phyloP scores from a whole-genome alignment of 2,113 vertebrate genomes.

The Hylia prasina region DNA sequence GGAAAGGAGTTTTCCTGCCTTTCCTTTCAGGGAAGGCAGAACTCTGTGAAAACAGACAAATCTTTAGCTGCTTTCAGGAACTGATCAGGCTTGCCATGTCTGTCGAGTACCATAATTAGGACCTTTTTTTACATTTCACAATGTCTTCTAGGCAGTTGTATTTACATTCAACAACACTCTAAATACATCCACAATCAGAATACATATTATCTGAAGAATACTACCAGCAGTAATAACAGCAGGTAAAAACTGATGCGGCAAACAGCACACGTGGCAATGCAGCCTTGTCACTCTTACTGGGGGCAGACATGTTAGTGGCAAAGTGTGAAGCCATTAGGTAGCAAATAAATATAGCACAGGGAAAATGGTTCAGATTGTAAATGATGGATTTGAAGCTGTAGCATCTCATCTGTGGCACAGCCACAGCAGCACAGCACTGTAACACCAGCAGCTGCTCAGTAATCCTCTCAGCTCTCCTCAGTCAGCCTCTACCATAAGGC shows the following conservation, averaged over 20 bases:
- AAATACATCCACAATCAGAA: background rate
- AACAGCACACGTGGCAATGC: background rate
- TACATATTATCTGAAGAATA: background rate
- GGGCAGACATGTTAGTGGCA: background rate
- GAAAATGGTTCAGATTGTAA: background rate
- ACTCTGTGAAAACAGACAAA: conserved; percentile 10
- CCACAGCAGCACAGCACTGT: background rate
- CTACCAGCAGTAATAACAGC: background rate
- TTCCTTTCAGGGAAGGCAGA: conserved; percentile 38
- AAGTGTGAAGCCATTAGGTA: background rate
- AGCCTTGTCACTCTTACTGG: background rate
- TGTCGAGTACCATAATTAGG: background rate
- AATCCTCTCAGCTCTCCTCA: background rate
- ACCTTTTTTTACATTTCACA: background rate
- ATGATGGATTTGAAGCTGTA: background rate
- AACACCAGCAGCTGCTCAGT: background rate
- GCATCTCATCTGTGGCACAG: background rate
- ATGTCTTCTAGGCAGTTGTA: background rate
- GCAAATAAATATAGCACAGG: background rate
- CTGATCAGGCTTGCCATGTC: background rate
- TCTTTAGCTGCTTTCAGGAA: conserved; percentile 44
- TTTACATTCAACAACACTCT: background rate
- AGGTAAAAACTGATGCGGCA: background rate
- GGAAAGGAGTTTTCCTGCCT: background rate
- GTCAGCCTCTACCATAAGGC: background rate